Conservation (phyloP, 2,888 invertebrate genomes). For the Pseudanteris insignis region DNA sequence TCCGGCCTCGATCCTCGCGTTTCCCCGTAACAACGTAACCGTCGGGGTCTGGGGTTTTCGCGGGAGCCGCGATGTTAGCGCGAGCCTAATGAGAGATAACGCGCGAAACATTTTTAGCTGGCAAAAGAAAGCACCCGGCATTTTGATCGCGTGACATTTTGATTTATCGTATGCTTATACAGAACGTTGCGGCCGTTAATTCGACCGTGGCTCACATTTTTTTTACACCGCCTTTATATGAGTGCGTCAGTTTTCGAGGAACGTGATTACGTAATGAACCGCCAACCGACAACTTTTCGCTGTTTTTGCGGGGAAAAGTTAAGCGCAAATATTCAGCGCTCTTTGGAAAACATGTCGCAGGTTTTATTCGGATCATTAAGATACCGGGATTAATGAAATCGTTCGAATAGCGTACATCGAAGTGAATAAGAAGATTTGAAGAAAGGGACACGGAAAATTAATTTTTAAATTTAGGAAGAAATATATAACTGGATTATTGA, state of each 20-base stretch:
- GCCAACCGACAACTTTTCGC: conserved; percentile 5
- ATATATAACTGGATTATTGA: no score
- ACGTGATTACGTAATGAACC: conserved; percentile 17
- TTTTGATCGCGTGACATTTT: conserved; percentile 37
- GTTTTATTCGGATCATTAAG: no score
- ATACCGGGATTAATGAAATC: no score
- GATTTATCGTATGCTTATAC: conserved; percentile 28
- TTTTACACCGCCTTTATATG: no score
- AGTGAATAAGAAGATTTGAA: no score
- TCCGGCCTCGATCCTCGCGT: conserved; percentile 29
- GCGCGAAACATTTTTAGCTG: conserved; percentile 30
- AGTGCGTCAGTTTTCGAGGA: conserved; percentile 6
- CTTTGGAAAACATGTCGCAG: no score
- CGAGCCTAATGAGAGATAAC: conserved; percentile 42
- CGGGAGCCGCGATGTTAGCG: conserved; percentile 13
- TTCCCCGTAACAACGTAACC: conserved; percentile 20
- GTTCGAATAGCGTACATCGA: no score
- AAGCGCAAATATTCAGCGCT: no score
- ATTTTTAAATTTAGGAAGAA: no score
- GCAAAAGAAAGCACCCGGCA: conserved; percentile 25
- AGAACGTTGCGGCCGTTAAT: conserved; percentile 18
- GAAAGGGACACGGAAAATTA: no score
- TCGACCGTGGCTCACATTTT: conserved; percentile 14
- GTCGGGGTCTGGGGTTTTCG: conserved; percentile 22
- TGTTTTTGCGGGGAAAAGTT: no score